phyloP scores from a whole-genome alignment of 2,888 invertebrate species.

The Orchesellides sinensis region DNA sequence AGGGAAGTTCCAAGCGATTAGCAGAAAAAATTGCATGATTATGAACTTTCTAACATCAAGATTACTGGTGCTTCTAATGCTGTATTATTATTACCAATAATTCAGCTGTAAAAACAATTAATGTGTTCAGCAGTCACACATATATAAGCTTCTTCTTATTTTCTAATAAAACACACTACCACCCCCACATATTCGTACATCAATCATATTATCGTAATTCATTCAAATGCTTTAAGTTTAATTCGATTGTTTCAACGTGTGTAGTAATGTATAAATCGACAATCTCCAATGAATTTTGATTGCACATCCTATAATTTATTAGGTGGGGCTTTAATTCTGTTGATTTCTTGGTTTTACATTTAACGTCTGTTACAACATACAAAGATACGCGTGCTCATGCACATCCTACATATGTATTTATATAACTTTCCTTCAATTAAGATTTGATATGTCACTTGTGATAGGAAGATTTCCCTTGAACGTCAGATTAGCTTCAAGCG shows the following conservation, averaged over 20 bases:
- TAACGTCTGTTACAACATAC: too few relatives aligned
- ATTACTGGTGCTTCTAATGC: conserved; percentile 44
- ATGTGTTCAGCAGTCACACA: conserved; percentile 42
- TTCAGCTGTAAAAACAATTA: conserved; percentile 48
- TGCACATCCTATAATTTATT: neutral
- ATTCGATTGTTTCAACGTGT: too few relatives aligned
- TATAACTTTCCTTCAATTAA: neutral
- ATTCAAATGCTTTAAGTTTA: too few relatives aligned
- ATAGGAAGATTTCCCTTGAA: too few relatives aligned
- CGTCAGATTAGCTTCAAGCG: too few relatives aligned
- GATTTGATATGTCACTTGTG: neutral
- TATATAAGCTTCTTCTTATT: conserved; percentile 20
- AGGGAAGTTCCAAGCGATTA: conserved; percentile 64
- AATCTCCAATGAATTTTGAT: too few relatives aligned
- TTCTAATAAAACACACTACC: neutral
- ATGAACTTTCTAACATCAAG: conserved; percentile 57
- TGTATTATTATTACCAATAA: conserved; percentile 43
- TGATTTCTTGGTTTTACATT: neutral
- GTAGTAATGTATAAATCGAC: too few relatives aligned
- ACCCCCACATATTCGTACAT: too few relatives aligned
- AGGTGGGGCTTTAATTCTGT: neutral
- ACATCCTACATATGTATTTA: neutral
- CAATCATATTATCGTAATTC: too few relatives aligned
- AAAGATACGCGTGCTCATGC: too few relatives aligned
- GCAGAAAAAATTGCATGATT: conserved; percentile 61